Conservation (phyloP, 1,140 invertebrate genomes). For the Adoxophyes honmai region DNA sequence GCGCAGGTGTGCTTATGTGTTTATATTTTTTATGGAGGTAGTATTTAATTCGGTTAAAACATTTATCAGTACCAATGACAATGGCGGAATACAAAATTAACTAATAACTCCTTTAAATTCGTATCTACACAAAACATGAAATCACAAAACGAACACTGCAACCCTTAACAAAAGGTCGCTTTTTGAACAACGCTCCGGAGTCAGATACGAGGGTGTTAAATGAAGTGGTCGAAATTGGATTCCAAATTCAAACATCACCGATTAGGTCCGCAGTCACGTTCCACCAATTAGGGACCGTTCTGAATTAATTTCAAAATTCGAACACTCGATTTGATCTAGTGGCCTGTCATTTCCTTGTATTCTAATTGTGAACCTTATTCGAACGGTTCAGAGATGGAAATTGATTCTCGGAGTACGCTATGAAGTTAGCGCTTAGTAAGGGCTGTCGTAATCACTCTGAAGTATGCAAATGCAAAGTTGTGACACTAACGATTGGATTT, state of each 20-base stretch:
- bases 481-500: no score
- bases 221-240: constrained; percentile 4
- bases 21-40: no score
- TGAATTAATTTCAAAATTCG: constrained; percentile 11
- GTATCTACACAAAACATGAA: no score
- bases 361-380: not conserved
- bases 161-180: not conserved
- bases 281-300: constrained; percentile 9
- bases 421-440: not conserved
- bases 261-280: constrained; percentile 13
- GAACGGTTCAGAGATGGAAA: not conserved
- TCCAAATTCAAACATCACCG: constrained; percentile 12
- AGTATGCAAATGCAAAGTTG: no score
- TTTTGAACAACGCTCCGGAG: not conserved
- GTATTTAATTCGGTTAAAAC: no score
- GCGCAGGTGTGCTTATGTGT: no score
- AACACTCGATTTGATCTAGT: constrained; percentile 14
- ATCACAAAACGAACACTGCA: no score
- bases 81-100: no score
- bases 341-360: constrained; percentile 1
- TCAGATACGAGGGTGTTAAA: not conserved
- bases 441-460: no score
- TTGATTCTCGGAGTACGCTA: not conserved
- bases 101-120: no score
- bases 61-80: no score